Percentiles rank a stretch among this genome's conserved stretches.
Evolutionary conservation across 1,140 invertebrate genomes (phyloP).

Genomic region (Diabrotica undecimpunctata): DNA sequence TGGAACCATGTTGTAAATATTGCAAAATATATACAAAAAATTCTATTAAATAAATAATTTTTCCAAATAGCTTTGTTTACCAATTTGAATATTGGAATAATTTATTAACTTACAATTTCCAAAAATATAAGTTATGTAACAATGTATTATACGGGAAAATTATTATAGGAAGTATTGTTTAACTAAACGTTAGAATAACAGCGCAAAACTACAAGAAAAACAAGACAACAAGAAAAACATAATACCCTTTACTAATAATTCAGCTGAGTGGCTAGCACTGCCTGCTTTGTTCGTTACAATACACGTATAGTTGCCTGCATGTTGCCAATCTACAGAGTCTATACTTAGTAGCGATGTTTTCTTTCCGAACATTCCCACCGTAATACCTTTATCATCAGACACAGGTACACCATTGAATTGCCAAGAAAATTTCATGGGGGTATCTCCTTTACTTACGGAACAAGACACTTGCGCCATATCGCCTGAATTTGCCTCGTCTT

Average conservation of each 20-base stretch:
- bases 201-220: too few relatives aligned
- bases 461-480: slow-evolving; percentile 68
- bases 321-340: slow-evolving; percentile 53
- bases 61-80: too few relatives aligned
- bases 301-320: slow-evolving; percentile 62
- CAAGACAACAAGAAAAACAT: slow-evolving; percentile 47
- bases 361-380: slow-evolving; percentile 50
- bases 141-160: too few relatives aligned
- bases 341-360: slow-evolving; percentile 58
- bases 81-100: too few relatives aligned
- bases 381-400: slow-evolving; percentile 43
- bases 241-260: slow-evolving; percentile 69
- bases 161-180: too few relatives aligned
- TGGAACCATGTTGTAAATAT: too few relatives aligned
- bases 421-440: slow-evolving; percentile 71
- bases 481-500: slow-evolving; percentile 65
- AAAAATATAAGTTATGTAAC: too few relatives aligned
- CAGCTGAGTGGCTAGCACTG: slow-evolving; percentile 39
- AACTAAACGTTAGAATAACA: too few relatives aligned
- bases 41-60: too few relatives aligned
- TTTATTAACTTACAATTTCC: too few relatives aligned
- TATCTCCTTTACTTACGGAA: slow-evolving; percentile 70
- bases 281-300: slow-evolving; percentile 59
- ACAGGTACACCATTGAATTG: slow-evolving; percentile 33
- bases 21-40: too few relatives aligned